Percentiles rank a stretch among this genome's conserved stretches.
Conservation (phyloP, 2,113 vertebrate species). For the Symphodus melops region DNA sequence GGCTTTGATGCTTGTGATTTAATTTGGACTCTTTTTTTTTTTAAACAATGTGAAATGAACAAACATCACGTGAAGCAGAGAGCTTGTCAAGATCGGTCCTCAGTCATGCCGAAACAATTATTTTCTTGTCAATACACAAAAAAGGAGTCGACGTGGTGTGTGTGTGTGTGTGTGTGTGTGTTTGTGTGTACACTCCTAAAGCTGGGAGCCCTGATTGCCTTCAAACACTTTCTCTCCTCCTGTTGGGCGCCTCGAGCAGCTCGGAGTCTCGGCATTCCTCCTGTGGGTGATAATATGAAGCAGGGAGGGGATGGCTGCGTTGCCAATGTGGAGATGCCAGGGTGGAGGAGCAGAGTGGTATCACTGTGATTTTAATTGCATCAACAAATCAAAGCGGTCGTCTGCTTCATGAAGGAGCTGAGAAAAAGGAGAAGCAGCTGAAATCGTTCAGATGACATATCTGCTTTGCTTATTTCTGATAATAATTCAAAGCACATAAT, state of each 20-base stretch:
- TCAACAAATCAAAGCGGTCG: constrained; percentile 51
- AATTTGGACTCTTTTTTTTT: constrained; percentile 26
- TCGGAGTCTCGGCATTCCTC: constrained; percentile 81
- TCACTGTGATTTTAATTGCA: constrained; percentile 39
- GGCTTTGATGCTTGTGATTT: constrained; percentile 6
- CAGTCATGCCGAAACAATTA: background rate
- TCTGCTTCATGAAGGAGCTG: constrained; percentile 16
- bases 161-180: constrained; percentile 11
- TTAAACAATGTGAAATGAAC: constrained; percentile 13
- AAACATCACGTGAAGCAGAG: constrained; percentile 29
- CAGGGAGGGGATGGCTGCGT: constrained; percentile 54
- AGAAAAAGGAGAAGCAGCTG: constrained; percentile 8
- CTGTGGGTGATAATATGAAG: constrained; percentile 78
- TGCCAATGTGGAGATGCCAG: constrained; percentile 35
- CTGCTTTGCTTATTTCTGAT: constrained; percentile 16
- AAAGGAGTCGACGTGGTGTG: background rate
- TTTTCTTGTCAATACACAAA: background rate
- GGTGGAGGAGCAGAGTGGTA: constrained; percentile 25
- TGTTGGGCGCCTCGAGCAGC: constrained; percentile 57
- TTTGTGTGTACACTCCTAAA: constrained; percentile 2
- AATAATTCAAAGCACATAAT: constrained; percentile 43
- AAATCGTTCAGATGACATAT: constrained; percentile 22
- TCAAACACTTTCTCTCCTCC: constrained; percentile 29
- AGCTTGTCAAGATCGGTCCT: constrained; percentile 11
- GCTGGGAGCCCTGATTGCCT: constrained; percentile 2